Base-by-base conservation (phyloP, 2,888 invertebrate species). In the Unio delphinus region DNA sequence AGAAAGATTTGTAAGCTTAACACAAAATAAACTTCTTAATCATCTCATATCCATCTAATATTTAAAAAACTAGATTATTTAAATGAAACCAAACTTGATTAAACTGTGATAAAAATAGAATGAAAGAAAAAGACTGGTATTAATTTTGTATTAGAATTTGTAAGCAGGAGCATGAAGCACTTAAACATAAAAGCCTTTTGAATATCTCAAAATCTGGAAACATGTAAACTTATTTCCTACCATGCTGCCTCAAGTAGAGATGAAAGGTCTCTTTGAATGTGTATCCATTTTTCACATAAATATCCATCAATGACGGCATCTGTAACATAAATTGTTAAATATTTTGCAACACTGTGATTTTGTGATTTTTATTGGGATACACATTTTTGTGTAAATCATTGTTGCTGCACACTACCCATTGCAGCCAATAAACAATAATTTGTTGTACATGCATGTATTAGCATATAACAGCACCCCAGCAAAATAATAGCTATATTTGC, bases 211-310 rank as follows among this genome's bases (percentile, higher is more conserved):
- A 6, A n/a, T 61, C 6, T 18, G 26, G 26, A 54, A 6, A 26
- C 23, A 23, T 18, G 20, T 60, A 61, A 55, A 28, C 17, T 34
- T 56, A 15, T 57, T 17, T 55, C 80, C 68, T 78, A 86, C 87
- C 87, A 79, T 79, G 63, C 28, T 68, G 70, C 55, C 75, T 78
- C n/a, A 92, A 72, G 79, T 91, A 95, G 0, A 94, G 93, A 87
- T 97, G 95, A 77, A 99, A 94, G 2, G 96, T 93, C 65, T 95
- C 94, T 86, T 95, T 95, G 95, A 96, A 96, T 6, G 95, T 93
- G 81, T 94, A 94, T 2, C 95, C 95, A 58, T 88, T 76, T 4
- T 89, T 84, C 26, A 76, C 81, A 80, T 89, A 91, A 59, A 87
- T 84, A 55, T 85, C 83, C 56, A 84, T 79, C 20, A 92, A 80